phyloP scores from a whole-genome alignment of 2,888 invertebrate genomes.

The Psylliodes chrysocephalus region DNA sequence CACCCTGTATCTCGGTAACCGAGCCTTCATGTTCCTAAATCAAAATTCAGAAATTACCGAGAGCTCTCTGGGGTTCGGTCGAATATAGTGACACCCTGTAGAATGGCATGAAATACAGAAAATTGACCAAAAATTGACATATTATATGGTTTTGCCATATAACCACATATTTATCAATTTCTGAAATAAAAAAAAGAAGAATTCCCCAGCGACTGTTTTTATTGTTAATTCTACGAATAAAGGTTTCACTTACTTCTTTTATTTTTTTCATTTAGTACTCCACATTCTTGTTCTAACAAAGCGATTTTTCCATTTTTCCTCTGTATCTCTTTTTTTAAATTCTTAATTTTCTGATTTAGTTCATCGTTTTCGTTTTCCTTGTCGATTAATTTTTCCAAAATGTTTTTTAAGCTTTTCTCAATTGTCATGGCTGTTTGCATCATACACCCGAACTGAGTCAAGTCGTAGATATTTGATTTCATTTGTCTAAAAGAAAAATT shows the following conservation, averaged over 20 bases:
- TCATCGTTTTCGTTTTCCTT: conserved; percentile 36
- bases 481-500: conserved; percentile 36
- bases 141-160: no score
- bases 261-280: conserved; percentile 35
- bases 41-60: no score
- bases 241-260: conserved; percentile 36
- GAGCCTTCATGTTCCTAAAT: no score
- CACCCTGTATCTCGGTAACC: no score
- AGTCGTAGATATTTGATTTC: conserved; percentile 40
- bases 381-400: conserved; percentile 38
- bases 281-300: conserved; percentile 40
- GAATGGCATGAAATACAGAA: no score
- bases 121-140: no score
- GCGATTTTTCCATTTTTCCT: conserved; percentile 32
- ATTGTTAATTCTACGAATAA: no score
- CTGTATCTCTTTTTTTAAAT: conserved; percentile 19
- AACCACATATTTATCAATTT: no score
- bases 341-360: conserved; percentile 20
- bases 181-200: no score
- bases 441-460: conserved; percentile 51
- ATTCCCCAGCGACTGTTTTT: no score
- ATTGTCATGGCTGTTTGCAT: conserved; percentile 44
- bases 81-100: no score
- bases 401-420: conserved; percentile 37
- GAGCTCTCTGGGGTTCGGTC: no score